A percentile compares a stretch with the other conserved stretches of the same genome.
Evolutionary conservation across 2,888 invertebrate species (phyloP).

Genomic region (Calameuta pallipes): DNA sequence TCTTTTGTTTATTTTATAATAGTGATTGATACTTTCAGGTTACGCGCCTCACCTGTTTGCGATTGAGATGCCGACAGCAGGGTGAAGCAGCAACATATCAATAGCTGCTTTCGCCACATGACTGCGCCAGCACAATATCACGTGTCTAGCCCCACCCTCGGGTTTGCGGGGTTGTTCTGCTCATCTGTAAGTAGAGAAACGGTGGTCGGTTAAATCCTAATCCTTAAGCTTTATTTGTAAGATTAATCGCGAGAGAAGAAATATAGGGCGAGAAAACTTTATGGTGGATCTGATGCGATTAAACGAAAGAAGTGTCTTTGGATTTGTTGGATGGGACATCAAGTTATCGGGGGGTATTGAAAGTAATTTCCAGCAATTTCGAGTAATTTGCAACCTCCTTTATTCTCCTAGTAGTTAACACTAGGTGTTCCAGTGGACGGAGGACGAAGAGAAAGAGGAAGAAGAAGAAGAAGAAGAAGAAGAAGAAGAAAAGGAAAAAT

Average conservation of each 20-base stretch:
- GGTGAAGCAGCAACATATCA: conserved; percentile 60
- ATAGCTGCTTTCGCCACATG: conserved; percentile 62
- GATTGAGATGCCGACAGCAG: conserved; percentile 57
- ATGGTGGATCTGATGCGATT: neutral
- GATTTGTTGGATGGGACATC: too few relatives aligned
- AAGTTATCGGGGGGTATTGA: neutral
- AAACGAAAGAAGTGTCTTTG: neutral
- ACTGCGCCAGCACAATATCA: conserved; percentile 46
- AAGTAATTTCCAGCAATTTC: neutral
- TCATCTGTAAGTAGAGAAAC: conserved; percentile 49
- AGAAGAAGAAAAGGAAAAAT: conserved; percentile 5
- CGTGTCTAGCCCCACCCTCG: conserved; percentile 53
- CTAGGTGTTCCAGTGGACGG: neutral
- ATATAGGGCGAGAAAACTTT: neutral
- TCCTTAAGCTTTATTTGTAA: neutral
- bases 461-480: conserved; percentile 15
- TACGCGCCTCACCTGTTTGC: conserved; percentile 51
- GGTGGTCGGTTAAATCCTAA: neutral
- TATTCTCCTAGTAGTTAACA: neutral
- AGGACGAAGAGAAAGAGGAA: neutral
- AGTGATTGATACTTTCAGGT: conserved; percentile 30
- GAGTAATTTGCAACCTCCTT: neutral
- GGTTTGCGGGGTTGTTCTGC: conserved; percentile 43
- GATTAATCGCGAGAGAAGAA: neutral
- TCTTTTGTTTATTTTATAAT: neutral